Conservation (phyloP, 2,888 invertebrate species). For the Acleris cristana region DNA sequence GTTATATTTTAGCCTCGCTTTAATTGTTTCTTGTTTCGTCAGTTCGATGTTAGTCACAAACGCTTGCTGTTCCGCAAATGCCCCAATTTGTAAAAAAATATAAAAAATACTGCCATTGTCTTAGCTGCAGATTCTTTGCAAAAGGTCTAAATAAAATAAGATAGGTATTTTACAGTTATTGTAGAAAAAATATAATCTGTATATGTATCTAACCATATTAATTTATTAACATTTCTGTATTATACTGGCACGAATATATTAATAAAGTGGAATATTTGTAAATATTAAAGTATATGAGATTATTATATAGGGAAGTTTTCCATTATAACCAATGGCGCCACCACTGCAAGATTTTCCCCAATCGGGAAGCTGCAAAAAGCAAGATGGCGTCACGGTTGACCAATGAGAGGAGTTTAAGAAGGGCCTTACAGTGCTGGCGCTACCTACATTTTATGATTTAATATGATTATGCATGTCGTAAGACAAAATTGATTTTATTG, state of each 20-base stretch:
- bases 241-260: slow-evolving; percentile 13
- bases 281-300: slow-evolving; percentile 14
- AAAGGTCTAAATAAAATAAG: slow-evolving; percentile 32
- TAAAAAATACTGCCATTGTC: slow-evolving; percentile 26
- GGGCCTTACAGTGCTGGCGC: background rate
- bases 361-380: background rate
- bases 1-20: background rate
- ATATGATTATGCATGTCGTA: background rate
- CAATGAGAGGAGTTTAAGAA: slow-evolving; percentile 1
- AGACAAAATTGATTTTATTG: slow-evolving; percentile 4
- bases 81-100: slow-evolving; percentile 37
- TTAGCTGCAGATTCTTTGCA: slow-evolving; percentile 20
- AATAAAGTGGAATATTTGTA: slow-evolving; percentile 9
- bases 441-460: slow-evolving; percentile 26
- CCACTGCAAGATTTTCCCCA: slow-evolving; percentile 1
- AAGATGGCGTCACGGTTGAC: slow-evolving; percentile 8
- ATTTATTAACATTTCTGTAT: slow-evolving; percentile 31
- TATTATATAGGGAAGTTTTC: background rate
- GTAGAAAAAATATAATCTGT: slow-evolving; percentile 18
- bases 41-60: slow-evolving; percentile 8
- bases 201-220: slow-evolving; percentile 30
- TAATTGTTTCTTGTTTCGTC: slow-evolving; percentile 10
- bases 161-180: slow-evolving; percentile 20
- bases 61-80: slow-evolving; percentile 17
- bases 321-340: slow-evolving; percentile 1